Evolutionary conservation across 2,113 vertebrate genomes (phyloP).

Genomic region (Gnathonemus echidnorhynchus): DNA sequence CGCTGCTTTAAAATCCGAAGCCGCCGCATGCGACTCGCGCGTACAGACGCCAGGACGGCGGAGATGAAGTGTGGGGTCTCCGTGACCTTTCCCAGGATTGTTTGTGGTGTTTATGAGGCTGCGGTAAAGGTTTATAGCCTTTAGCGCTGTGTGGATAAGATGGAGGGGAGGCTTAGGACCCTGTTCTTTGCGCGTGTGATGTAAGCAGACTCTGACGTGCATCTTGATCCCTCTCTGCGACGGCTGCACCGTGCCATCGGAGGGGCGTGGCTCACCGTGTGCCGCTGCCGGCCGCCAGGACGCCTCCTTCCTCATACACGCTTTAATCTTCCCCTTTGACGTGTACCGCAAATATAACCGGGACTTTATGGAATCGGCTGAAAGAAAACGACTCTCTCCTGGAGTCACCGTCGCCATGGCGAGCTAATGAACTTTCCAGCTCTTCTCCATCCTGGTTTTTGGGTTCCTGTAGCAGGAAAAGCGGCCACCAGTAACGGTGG

Average conservation of each 20-base stretch:
- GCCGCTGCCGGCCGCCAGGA: neutral
- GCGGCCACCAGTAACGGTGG: neutral
- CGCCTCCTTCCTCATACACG: constrained; percentile 9
- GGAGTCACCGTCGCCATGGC: neutral
- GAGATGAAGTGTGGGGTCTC: neutral
- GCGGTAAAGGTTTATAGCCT: neutral
- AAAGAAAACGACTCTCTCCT: neutral
- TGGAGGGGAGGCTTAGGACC: neutral
- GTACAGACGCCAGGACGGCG: neutral
- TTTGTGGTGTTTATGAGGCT: neutral
- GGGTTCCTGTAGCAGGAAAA: neutral
- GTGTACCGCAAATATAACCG: neutral
- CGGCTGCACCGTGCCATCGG: neutral
- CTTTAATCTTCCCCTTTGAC: constrained; percentile 19
- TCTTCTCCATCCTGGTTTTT: neutral
- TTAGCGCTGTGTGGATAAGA: neutral
- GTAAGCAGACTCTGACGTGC: neutral
- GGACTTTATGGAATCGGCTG: neutral
- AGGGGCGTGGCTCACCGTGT: neutral
- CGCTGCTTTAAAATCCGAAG: neutral
- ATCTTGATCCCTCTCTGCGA: neutral
- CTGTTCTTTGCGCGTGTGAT: neutral
- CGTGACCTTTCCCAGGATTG: neutral
- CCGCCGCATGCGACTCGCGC: neutral
- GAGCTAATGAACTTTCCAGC: neutral